phyloP scores from a whole-genome alignment of 2,797 vertebrate species.

The Hippopotamyrus pictus region DNA sequence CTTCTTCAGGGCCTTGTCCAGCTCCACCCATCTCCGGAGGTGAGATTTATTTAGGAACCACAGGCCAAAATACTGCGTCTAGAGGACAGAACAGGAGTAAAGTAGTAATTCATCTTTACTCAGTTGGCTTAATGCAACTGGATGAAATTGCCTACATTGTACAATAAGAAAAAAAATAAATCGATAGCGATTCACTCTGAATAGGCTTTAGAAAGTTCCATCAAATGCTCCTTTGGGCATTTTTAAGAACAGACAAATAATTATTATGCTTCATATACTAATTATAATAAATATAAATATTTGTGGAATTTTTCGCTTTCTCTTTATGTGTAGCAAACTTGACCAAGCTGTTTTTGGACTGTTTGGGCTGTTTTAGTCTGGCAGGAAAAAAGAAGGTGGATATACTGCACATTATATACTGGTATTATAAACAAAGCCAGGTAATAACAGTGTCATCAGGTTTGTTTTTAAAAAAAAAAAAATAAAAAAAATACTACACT shows the following conservation, averaged over 20 bases:
- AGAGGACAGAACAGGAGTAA: slow-evolving; percentile 17
- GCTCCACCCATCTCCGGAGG: slow-evolving; percentile 88
- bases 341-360: background rate
- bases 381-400: background rate
- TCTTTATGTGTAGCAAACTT: background rate
- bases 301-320: background rate
- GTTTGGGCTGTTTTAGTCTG: background rate
- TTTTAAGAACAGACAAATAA: background rate
- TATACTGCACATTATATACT: background rate
- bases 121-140: background rate
- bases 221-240: background rate
- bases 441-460: background rate
- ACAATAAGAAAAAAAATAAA: background rate
- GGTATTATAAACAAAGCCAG: background rate
- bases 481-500: background rate
- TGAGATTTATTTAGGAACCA: slow-evolving; percentile 91
- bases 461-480: too few relatives aligned
- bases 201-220: background rate
- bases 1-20: slow-evolving; percentile 95
- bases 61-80: slow-evolving; percentile 91
- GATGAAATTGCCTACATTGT: background rate
- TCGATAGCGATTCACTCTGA: background rate
- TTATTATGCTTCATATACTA: background rate
- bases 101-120: background rate
- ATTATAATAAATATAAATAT: background rate